Percentiles rank a stretch among this genome's conserved stretches.
These are phyloP conservation scores for Chrysochloris asiatica DNA, from an alignment of 2,113 vertebrate species.

Conservation along the genomic window DNA sequence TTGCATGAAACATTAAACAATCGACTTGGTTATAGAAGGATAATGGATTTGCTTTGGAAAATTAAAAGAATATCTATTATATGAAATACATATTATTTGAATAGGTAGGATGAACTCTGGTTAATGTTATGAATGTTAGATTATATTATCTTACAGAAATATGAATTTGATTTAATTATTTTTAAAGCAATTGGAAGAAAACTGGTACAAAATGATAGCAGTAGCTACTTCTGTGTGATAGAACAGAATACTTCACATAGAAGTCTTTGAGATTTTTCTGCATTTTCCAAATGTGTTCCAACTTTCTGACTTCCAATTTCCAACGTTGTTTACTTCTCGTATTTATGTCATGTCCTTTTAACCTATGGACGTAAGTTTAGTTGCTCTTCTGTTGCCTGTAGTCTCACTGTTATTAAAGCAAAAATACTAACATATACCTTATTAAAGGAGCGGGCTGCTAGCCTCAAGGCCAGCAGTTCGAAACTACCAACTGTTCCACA, in stretches of 20 bases:
- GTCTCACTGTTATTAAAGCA: neutral
- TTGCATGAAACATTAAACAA: neutral
- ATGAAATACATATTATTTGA: constrained; percentile 10
- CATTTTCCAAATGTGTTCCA: neutral
- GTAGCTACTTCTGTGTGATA: neutral
- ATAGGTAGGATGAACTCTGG: neutral
- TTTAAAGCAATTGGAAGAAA: neutral
- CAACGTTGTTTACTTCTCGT: neutral
- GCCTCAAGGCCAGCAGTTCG: no score
- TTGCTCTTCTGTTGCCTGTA: neutral
- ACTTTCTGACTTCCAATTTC: neutral
- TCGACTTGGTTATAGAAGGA: neutral
- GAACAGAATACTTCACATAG: neutral
- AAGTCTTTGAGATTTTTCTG: neutral
- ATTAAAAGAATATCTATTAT: neutral
- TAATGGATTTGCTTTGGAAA: constrained; percentile 9
- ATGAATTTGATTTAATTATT: neutral
- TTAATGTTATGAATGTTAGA: neutral
- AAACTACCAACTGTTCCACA: no score
- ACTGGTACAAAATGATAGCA: neutral
- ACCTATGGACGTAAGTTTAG: no score
- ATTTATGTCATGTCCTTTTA: neutral
- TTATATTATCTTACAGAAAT: neutral
- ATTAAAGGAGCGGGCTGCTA: no score
- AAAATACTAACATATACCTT: neutral